Base-by-base conservation (phyloP, 2,888 invertebrate species). In the Biston betularia region DNA sequence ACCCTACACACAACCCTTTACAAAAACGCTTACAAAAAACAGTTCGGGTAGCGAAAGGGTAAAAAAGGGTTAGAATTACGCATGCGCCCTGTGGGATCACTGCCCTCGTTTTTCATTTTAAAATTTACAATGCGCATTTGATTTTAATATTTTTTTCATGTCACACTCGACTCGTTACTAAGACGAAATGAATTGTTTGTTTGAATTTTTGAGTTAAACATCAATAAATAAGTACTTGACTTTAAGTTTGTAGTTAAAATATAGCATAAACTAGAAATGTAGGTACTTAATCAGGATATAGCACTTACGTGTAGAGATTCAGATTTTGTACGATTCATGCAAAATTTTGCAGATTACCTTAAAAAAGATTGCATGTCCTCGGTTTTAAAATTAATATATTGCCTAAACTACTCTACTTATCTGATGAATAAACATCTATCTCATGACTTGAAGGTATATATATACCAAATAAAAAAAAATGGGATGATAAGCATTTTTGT, bases 31-130 rank as follows among this genome's bases (percentile, higher is more conserved):
- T 86, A 92, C 85, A 92, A 93, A 93, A 93, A 90, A 92, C 83
- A 80, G 87, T 87, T 87, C 77, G 92, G 90, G 90, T 88, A 87
- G 81, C 87, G 89, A 92, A 93, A 89, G 92, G 92, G 91, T 91
- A 89, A 91, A 92, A 90, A 93, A 92, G 93, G 93, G 93, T 93
- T 92, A 89, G 77, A 84, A 87, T 87, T 89, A 90, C 93, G 93
- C 93, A 92, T 93, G 93, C 93, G 93, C 82, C 81, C 81, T 82
- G 77, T 69, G 87, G 89, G 90, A 89, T 86, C 89, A 89, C 79
- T 90, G 90, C 89, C 91, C 93, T 90, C 89, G 86, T 83, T 85
- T 82, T 80, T 86, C 87, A 88, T 90, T 92, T 90, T 86, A 86
- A 89, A 89, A 82, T 87, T 85, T 81, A 81, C 74, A 76, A 78